Evolutionary conservation across 2,888 invertebrate genomes (phyloP).

Genomic region (Cheilosia pagana): DNA sequence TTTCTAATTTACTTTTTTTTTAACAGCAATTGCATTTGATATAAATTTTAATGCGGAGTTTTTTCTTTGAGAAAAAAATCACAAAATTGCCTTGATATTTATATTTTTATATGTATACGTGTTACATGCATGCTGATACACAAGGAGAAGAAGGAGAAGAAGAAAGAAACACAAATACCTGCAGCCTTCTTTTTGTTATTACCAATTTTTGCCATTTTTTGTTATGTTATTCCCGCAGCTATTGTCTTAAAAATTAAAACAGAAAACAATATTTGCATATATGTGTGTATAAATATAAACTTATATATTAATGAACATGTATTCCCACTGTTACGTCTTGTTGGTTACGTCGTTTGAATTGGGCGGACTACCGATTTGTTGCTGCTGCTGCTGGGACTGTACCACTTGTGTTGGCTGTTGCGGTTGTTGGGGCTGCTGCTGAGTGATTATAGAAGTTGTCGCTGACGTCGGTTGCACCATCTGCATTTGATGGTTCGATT

Average conservation of each 20-base stretch:
- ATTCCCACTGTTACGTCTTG: slow-evolving; percentile 84
- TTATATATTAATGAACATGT: slow-evolving; percentile 84
- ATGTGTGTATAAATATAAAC: slow-evolving; percentile 56
- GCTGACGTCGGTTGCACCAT: slow-evolving; percentile 79
- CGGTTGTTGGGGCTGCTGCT: slow-evolving; percentile 77
- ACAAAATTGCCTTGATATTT: slow-evolving; percentile 69
- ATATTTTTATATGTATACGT: slow-evolving; percentile 54
- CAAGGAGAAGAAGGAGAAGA: slow-evolving; percentile 21
- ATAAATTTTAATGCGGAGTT: slow-evolving; percentile 46
- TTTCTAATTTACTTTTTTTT: slow-evolving; percentile 27
- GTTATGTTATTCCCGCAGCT: slow-evolving; percentile 34
- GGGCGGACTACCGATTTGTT: slow-evolving; percentile 82
- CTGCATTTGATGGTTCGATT: slow-evolving; percentile 76
- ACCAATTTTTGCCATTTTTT: slow-evolving; percentile 23
- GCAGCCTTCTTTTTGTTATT: slow-evolving; percentile 43
- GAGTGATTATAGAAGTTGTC: slow-evolving; percentile 82
- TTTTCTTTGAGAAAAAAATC: slow-evolving; percentile 69
- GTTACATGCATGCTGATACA: slow-evolving; percentile 62
- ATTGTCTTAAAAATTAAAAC: slow-evolving; percentile 55
- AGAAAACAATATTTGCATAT: background rate
- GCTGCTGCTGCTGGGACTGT: slow-evolving; percentile 76
- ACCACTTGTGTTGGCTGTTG: slow-evolving; percentile 61
- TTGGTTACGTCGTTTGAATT: slow-evolving; percentile 83
- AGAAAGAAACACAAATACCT: slow-evolving; percentile 7
- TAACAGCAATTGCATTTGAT: slow-evolving; percentile 65